Evolutionary conservation across 2,797 vertebrate species (phyloP).

Genomic region (Salarias fasciatus): DNA sequence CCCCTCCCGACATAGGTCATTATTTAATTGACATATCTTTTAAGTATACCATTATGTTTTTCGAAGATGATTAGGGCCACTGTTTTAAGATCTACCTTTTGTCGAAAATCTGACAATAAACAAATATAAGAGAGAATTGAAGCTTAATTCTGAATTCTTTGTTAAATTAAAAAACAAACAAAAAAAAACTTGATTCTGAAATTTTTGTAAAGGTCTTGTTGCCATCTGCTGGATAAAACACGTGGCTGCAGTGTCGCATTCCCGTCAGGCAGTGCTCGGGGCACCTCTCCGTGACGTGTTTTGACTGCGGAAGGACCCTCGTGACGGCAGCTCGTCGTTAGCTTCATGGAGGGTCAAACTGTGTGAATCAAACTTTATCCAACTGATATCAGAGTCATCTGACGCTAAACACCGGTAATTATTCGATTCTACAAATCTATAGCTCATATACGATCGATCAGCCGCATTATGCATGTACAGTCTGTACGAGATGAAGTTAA

Average conservation of each 20-base stretch:
- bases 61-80: too few relatives aligned
- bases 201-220: conserved; percentile 15
- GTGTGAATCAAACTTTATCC: conserved; percentile 60
- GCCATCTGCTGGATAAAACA: conserved; percentile 34
- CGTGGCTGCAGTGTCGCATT: conserved; percentile 18
- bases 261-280: conserved; percentile 52
- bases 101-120: too few relatives aligned
- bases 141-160: too few relatives aligned
- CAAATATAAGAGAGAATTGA: too few relatives aligned
- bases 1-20: too few relatives aligned
- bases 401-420: conserved; percentile 73
- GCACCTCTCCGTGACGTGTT: conserved; percentile 18
- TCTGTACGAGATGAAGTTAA: neutral
- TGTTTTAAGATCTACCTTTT: too few relatives aligned
- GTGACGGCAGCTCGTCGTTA: conserved; percentile 56
- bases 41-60: too few relatives aligned
- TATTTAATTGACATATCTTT: too few relatives aligned
- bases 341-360: conserved; percentile 2
- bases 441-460: neutral
- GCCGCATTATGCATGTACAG: conserved; percentile 21
- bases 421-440: conserved; percentile 1
- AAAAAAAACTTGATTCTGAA: too few relatives aligned
- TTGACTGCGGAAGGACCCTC: conserved; percentile 57
- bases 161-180: too few relatives aligned
- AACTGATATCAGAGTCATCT: conserved; percentile 79